These are phyloP conservation scores for Oceanodroma leucorhoa DNA, from an alignment of 2,797 vertebrate genomes.

Conservation along the genomic window DNA sequence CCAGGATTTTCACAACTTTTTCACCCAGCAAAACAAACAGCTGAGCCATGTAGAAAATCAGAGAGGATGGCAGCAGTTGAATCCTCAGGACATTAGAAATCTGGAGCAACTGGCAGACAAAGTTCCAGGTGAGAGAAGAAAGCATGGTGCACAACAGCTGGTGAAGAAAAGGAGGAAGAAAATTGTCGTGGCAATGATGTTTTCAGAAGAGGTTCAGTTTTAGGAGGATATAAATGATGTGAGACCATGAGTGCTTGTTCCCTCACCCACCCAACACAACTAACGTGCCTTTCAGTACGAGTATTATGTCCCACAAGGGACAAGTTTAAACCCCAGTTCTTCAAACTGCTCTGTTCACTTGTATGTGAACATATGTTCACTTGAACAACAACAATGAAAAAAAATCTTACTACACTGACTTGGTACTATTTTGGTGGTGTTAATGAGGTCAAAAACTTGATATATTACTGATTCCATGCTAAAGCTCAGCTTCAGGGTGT, in stretches of 20 bases:
- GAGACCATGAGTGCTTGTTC: not conserved
- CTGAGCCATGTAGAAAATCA: not conserved
- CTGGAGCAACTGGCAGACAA: constrained; percentile 18
- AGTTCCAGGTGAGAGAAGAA: constrained; percentile 29
- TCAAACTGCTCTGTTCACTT: not conserved
- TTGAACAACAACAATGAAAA: not conserved
- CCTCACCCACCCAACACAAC: not conserved
- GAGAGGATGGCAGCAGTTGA: constrained; percentile 7
- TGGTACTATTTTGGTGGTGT: not conserved
- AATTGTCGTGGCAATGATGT: not conserved
- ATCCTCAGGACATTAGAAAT: not conserved
- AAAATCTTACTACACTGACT: not conserved
- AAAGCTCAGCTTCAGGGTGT: not conserved
- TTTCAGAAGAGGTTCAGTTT: not conserved
- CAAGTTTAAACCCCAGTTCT: not conserved
- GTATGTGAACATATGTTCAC: not conserved
- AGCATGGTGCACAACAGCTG: constrained; percentile 29
- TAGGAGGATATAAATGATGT: not conserved
- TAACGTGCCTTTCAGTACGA: not conserved
- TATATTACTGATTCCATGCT: not conserved
- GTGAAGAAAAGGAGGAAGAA: not conserved
- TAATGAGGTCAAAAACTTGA: not conserved
- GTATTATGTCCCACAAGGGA: not conserved
- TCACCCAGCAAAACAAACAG: not conserved
- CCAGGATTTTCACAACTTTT: constrained; percentile 9